Conservation (phyloP, 2,113 vertebrate genomes). For the Platysteira castanea region DNA sequence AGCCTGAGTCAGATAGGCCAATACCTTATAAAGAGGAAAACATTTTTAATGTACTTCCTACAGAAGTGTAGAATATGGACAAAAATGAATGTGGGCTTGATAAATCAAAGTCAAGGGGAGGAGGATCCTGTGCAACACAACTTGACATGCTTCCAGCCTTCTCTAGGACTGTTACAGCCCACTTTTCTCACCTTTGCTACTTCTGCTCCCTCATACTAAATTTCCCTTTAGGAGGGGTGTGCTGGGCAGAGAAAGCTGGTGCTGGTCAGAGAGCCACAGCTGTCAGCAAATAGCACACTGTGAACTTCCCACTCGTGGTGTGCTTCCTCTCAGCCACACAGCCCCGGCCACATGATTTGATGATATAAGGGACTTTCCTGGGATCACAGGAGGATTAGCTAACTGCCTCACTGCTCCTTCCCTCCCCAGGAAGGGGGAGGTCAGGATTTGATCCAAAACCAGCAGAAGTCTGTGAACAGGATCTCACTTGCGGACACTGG, state of each 20-base stretch:
- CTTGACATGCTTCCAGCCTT: background rate
- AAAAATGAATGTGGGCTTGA: background rate
- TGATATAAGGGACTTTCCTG: background rate
- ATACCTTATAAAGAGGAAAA: background rate
- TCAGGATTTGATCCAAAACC: background rate
- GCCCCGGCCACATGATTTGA: background rate
- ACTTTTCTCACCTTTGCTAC: background rate
- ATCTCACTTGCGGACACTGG: background rate
- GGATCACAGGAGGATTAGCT: background rate
- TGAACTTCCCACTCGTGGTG: rapidly evolving
- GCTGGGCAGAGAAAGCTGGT: background rate
- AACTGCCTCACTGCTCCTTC: background rate
- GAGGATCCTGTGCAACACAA: background rate
- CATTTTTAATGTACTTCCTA: background rate
- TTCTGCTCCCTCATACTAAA: background rate
- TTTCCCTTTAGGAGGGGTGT: background rate
- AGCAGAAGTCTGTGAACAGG: background rate
- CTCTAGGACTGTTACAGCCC: background rate
- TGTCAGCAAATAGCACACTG: background rate
- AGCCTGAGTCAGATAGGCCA: background rate
- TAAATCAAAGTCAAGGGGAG: background rate
- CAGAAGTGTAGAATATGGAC: background rate
- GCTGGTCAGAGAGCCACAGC: background rate
- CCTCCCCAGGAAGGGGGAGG: background rate
- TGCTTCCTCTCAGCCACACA: background rate